Conservation (phyloP, 2,797 vertebrate species). For the Enteromius argenteus region DNA sequence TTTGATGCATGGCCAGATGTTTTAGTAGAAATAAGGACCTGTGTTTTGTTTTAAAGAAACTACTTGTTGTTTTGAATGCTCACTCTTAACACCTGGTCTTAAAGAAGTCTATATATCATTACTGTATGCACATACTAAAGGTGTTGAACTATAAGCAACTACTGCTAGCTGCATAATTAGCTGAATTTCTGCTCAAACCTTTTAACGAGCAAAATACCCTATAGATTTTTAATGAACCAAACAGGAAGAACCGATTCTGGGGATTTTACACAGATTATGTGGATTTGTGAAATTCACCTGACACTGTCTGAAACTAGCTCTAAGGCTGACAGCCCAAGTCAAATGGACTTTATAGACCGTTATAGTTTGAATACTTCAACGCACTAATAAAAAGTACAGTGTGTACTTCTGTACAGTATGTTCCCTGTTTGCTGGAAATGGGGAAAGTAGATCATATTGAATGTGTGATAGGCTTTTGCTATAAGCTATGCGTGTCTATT, state of each 20-base stretch:
- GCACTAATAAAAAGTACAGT: background rate
- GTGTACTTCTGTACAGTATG: background rate
- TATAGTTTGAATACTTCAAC: background rate
- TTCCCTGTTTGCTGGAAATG: background rate
- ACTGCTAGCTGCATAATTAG: background rate
- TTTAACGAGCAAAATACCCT: conserved; percentile 23
- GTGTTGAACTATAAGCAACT: background rate
- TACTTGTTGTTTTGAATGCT: background rate
- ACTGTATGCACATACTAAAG: background rate
- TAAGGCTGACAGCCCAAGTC: background rate
- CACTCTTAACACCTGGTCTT: conserved; percentile 18
- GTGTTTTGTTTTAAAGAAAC: background rate
- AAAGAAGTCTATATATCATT: background rate
- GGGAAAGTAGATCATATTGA: background rate
- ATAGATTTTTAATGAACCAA: background rate
- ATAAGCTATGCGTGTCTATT: background rate
- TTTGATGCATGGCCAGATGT: background rate
- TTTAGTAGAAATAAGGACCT: background rate
- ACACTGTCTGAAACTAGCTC: conserved; percentile 7
- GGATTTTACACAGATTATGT: conserved; percentile 4
- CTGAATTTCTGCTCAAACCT: background rate
- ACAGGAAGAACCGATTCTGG: conserved; percentile 1
- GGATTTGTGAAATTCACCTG: background rate
- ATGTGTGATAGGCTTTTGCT: background rate
- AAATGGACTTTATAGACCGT: background rate